Evolutionary conservation across 2,113 vertebrate species (phyloP).

Genomic region (Anolis sagrei): DNA sequence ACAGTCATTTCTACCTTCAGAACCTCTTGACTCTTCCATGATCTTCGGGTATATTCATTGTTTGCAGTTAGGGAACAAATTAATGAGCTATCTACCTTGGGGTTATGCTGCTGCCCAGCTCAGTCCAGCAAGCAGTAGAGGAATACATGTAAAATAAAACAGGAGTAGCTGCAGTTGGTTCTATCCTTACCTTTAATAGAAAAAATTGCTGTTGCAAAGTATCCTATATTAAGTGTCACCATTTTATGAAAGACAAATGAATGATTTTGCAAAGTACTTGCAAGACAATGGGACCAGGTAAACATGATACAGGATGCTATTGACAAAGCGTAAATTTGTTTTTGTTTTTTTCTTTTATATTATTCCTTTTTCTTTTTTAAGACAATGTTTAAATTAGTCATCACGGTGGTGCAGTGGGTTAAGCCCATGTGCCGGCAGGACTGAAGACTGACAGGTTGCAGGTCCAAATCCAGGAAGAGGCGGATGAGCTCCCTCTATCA

Average conservation of each 20-base stretch:
- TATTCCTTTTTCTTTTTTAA: too few species aligned
- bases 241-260: not conserved
- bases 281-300: not conserved
- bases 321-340: too few species aligned
- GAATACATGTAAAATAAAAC: not conserved
- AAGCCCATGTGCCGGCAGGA: too few species aligned
- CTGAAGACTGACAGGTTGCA: too few species aligned
- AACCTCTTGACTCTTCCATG: not conserved
- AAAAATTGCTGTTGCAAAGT: too few species aligned
- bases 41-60: not conserved
- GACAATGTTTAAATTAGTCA: not conserved
- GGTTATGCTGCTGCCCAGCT: not conserved
- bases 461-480: too few species aligned
- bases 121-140: not conserved
- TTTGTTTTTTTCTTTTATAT: too few species aligned
- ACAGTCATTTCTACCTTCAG: not conserved
- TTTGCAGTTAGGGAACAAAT: too few species aligned
- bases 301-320: not conserved
- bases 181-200: not conserved
- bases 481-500: too few species aligned
- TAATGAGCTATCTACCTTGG: too few species aligned
- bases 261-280: not conserved
- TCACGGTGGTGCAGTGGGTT: too few species aligned
- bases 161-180: not conserved
- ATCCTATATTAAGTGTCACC: not conserved